Conservation (phyloP, 64 coral and sea anemone genomes). For the Porites australiensis region DNA sequence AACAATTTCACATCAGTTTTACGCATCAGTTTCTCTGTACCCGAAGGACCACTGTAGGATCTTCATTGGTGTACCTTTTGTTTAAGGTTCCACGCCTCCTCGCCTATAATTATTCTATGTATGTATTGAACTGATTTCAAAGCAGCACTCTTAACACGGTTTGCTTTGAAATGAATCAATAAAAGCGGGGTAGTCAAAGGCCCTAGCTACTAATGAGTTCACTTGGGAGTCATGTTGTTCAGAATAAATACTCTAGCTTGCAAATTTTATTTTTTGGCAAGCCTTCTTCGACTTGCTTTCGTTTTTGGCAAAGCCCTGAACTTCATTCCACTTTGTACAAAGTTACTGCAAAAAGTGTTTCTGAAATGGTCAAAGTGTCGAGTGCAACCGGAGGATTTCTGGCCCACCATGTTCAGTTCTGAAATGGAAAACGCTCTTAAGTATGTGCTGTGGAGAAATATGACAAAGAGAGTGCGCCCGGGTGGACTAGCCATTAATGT, state of each 20-base stretch:
- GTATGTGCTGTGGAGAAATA: slow-evolving; percentile 10
- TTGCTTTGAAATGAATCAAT: neutral
- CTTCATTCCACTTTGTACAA: neutral
- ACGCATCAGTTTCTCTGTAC: neutral
- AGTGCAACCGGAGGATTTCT: slow-evolving; percentile 53
- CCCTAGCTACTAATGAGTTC: neutral
- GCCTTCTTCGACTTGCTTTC: slow-evolving; percentile 8
- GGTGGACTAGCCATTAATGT: slow-evolving; percentile 50
- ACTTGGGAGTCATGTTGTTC: neutral
- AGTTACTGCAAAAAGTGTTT: neutral
- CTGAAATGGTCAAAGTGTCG: slow-evolving; percentile 13
- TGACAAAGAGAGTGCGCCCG: neutral
- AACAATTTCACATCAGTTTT: neutral
- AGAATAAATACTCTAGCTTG: neutral
- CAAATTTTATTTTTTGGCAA: slow-evolving; percentile 8
- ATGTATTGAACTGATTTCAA: slow-evolving; percentile 1
- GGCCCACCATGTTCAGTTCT: slow-evolving; percentile 70
- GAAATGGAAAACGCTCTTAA: slow-evolving; percentile 67
- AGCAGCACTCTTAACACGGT: neutral
- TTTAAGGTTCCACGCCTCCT: neutral
- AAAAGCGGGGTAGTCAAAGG: neutral
- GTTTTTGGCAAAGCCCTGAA: neutral
- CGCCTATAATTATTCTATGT: neutral
- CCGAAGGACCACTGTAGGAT: neutral
- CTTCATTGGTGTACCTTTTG: neutral